A percentile compares a stretch with the other conserved stretches of the same genome.
phyloP scores from a whole-genome alignment of 1,140 invertebrate genomes.

The Brachionus rubens region DNA sequence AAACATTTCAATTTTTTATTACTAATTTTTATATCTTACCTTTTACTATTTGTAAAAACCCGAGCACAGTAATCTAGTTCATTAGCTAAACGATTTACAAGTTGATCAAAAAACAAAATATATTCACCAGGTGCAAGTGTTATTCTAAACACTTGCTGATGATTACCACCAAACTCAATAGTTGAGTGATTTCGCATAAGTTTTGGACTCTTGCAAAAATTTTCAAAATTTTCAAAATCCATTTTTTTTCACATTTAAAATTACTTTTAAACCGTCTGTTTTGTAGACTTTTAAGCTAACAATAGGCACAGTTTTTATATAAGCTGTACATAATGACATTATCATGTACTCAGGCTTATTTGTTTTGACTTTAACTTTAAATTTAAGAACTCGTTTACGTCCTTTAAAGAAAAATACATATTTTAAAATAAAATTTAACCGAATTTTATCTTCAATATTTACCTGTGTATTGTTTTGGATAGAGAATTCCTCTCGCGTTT shows the following conservation, averaged over 20 bases:
- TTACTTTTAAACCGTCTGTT: not conserved
- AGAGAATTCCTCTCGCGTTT: not conserved
- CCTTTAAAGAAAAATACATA: conserved; percentile 9
- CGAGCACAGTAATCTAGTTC: conserved; percentile 8
- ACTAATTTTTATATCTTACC: too few species aligned
- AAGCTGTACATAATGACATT: conserved; percentile 2
- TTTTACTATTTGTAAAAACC: not conserved
- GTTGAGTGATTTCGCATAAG: conserved; percentile 4
- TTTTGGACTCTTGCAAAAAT: not conserved
- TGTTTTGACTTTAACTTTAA: not conserved
- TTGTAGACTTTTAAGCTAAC: not conserved
- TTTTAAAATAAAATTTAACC: not conserved
- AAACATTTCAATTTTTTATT: too few species aligned
- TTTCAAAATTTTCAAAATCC: not conserved
- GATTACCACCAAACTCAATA: conserved; percentile 12
- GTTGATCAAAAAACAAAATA: not conserved
- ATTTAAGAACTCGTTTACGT: not conserved
- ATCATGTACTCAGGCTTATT: conserved; percentile 16
- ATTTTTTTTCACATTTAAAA: not conserved
- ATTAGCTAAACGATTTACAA: not conserved
- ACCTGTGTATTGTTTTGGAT: not conserved
- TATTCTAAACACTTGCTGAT: conserved; percentile 9
- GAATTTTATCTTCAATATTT: not conserved
- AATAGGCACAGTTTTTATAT: conserved; percentile 9
- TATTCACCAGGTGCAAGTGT: not conserved